Base-by-base conservation (phyloP, 1,140 invertebrate genomes). In the Chionoecetes opilio region DNA sequence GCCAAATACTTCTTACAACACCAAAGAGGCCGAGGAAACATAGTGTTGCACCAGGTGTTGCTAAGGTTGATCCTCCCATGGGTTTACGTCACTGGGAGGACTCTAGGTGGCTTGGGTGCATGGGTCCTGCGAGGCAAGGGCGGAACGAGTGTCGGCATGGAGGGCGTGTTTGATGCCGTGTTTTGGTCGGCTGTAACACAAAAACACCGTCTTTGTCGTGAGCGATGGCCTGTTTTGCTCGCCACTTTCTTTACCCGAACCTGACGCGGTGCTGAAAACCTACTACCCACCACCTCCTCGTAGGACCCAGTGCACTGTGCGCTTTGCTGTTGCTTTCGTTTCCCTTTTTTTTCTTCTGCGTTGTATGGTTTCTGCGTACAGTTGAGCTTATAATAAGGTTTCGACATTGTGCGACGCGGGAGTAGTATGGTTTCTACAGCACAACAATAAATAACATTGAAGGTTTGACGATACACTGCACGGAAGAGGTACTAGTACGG, bases 131-230 rank as follows among this genome's bases (percentile, higher is more conserved):
- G 63, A 26, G 63, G 21, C 21, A 26, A 75, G 41, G 53, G 53
- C 41, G 89, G 41, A 34, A 87, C 9, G 38, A 91, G 89, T 63
- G 38, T 41, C 32, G 35, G 38, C 41, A 91, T n/a, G 53, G 89
- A 75, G 89, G 41, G 41, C 89, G 41, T 87, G 85, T 91, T 91
- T 91, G 89, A 91, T 91, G 89, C 89, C 89, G 41, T 91, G 89
- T 91, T 91, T 91, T 91, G 89, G 41, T 91, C 89, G 53, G 89
- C 32, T 91, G 41, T 63, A 75, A 41, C 89, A 91, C 89, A 91
- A 91, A 91, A 91, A 91, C 89, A 88, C 35, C 86, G 38, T 88
- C 86, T 88, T 38, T 88, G 86, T 88, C 86, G 86, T 88, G 86
- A 88, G 86, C 86, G 86, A 88, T 88, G 86, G 86, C 38, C 86